Base-by-base conservation (phyloP, 2,888 invertebrate genomes). In the Spisula solida region DNA sequence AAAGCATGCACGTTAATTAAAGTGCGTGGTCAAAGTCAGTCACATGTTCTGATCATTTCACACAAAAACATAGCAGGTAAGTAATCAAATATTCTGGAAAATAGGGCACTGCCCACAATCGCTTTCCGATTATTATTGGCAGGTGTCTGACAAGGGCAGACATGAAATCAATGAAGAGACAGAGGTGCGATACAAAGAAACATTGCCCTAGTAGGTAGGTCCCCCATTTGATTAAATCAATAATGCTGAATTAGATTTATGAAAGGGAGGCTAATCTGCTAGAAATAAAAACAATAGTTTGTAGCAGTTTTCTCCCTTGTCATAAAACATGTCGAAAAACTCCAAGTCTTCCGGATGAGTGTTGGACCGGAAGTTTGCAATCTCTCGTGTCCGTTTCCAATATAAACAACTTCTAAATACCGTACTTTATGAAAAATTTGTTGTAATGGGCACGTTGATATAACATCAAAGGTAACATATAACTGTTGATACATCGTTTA, bases 371-470 rank as follows among this genome's bases (percentile, higher is more conserved):
- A 66, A 66, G 25, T 66, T n/a, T 66, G 60, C 60, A 66, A 66
- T 66, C n/a, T 25, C 25, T 5, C 5, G 25, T 6, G 25, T 66
- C 60, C 75, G 75, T 75, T 75, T 75, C 75, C 31, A 75, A 75
- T 75, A 75, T 75, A 75, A 75, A 75, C 75, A 75, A 75, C 75
- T 25, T 34, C 75, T 31, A 31, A 75, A 75, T 75, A 75, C n/a
- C 18, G 75, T 6, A 1, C 75, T 75, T 75, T 34, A 75, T 34
- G 14, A 5, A 34, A 34, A 14, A 31, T 18, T 18, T 75, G 16
- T 75, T 8, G 12, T 6, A 75, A 31, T 31, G 75, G 75, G 34
- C 4, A 60, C 31, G 34, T 14, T 75, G 34, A 75, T 4, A 31
- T 34, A 18, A 34, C 31, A 14, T 31, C 12, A 31, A 16, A 34